These are phyloP conservation scores for Oikopleura vanhoeffeni DNA, from an alignment of 23 tunicate genomes.

Conservation along the genomic window DNA sequence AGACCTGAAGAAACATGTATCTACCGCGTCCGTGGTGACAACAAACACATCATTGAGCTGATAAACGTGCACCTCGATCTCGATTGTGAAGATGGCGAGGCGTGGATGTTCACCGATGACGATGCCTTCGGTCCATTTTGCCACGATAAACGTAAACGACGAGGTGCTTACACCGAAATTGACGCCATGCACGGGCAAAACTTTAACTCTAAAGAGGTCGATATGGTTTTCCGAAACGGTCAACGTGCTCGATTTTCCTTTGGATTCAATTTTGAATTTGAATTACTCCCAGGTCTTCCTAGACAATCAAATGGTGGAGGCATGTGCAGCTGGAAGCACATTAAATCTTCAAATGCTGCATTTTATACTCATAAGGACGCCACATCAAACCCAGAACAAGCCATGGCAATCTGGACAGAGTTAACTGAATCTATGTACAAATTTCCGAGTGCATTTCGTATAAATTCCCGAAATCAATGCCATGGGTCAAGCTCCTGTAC, in stretches of 20 bases:
- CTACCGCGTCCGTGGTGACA: neutral
- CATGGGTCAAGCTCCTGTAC: no score
- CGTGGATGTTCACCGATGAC: conserved; percentile 1
- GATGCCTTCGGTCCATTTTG: neutral
- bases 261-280: conserved; percentile 12
- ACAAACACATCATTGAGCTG: neutral
- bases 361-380: neutral
- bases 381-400: neutral
- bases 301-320: neutral
- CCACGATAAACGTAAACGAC: neutral
- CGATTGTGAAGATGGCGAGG: conserved; percentile 8
- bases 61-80: neutral
- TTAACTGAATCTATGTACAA: neutral
- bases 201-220: neutral
- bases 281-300: neutral
- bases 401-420: neutral
- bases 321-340: neutral
- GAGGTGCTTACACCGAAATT: neutral
- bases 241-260: neutral
- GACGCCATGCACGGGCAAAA: neutral
- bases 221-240: conserved; percentile 4
- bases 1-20: neutral
- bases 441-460: no score
- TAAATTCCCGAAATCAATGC: neutral
- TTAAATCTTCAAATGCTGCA: neutral